A percentile compares a stretch with the other conserved stretches of the same genome.
These are phyloP conservation scores for Tetramorium parvispinum DNA, from an alignment of 1,140 invertebrate genomes.

Conservation along the genomic window DNA sequence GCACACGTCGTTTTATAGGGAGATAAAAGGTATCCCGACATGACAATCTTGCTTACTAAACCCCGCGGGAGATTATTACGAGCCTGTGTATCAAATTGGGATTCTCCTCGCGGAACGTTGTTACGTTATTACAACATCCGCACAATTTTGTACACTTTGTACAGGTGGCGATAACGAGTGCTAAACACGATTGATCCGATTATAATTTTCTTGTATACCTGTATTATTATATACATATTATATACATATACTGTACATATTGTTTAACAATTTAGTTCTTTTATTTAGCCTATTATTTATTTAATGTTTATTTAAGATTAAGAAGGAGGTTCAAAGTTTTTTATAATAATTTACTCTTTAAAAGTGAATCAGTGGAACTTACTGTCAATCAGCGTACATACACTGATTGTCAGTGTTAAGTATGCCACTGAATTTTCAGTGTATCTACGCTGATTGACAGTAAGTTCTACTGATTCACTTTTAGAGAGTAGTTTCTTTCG, in stretches of 20 bases:
- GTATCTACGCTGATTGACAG: too few species aligned
- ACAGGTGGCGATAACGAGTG: constrained; percentile 3
- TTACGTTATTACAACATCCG: constrained; percentile 29
- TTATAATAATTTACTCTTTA: too few species aligned
- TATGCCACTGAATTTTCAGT: too few species aligned
- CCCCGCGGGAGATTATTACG: constrained; percentile 54
- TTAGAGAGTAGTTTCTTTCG: too few species aligned
- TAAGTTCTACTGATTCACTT: too few species aligned
- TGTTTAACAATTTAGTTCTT: not conserved
- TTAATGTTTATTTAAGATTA: not conserved
- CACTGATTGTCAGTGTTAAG: too few species aligned
- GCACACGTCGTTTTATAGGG: constrained; percentile 44
- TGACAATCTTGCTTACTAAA: constrained; percentile 45
- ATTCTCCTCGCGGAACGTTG: constrained; percentile 28
- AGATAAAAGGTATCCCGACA: constrained; percentile 54
- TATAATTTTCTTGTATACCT: not conserved
- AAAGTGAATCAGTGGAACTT: too few species aligned
- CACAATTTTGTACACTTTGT: not conserved
- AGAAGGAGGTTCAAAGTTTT: too few species aligned
- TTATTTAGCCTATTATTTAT: not conserved
- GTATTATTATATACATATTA: too few species aligned
- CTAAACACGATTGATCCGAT: constrained; percentile 22
- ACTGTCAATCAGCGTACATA: too few species aligned
- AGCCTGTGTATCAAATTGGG: constrained; percentile 53
- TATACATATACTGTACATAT: too few species aligned